Base-by-base conservation (phyloP, 37 sponge, comb jelly and placozoan genomes). In the Dysidea cf. avara region DNA sequence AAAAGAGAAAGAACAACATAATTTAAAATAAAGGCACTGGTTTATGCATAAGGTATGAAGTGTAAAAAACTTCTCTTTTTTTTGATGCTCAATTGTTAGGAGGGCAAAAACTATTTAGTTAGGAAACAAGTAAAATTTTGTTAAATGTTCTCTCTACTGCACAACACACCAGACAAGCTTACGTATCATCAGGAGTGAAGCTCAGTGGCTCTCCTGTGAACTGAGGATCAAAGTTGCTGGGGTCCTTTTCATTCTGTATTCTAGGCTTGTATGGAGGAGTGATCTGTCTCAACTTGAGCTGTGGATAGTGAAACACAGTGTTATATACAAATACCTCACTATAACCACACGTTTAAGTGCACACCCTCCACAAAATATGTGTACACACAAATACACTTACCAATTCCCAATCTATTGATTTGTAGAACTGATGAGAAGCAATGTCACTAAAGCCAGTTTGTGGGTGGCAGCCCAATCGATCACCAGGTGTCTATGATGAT, bases 111-210 rank as follows among this genome's bases (percentile, higher is more conserved):
- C n/a, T n/a, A n/a, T n/a, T n/a, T n/a, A n/a, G n/a, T n/a, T n/a
- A n/a, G n/a, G n/a, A n/a, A n/a, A n/a, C n/a, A n/a, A n/a, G n/a
- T n/a, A n/a, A n/a, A n/a, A n/a, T n/a, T n/a, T n/a, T n/a, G n/a
- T n/a, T n/a, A n/a, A n/a, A n/a, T n/a, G 17, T 34, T 2, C 32
- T 3, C 62, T 18, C 32, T 3, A 2, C 20, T 34, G 2, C 32
- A 25, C n/a, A n/a, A n/a, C n/a, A n/a, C n/a, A n/a, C n/a, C n/a
- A n/a, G n/a, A n/a, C n/a, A n/a, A 20, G 77, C 91, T 83, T 39
- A 86, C 85, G 74, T 49, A 58, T 96, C 97, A 64, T 93, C 97
- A 14, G 97, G 94, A 56, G 97, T 96, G 73, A 96, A 90, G 29
- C 90, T 85, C 0, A 84, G 57, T 1, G 91, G 81, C 54, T 96